These are phyloP conservation scores for Axea sp. DNA, from an alignment of 2,888 invertebrate genomes.

Conservation along the genomic window DNA sequence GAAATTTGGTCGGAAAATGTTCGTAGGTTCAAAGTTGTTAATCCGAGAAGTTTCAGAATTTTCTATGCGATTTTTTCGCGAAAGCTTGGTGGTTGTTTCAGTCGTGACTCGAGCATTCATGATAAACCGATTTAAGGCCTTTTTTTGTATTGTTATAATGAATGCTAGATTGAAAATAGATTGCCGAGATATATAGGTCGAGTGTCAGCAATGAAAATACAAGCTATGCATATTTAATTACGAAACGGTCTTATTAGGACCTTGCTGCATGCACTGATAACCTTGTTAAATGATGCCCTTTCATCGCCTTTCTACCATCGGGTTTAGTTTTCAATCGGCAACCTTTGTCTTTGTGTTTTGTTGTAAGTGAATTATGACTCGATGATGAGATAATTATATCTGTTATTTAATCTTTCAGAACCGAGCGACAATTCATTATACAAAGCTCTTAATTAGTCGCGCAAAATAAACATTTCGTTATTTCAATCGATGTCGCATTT, in stretches of 20 bases:
- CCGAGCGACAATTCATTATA: too few species aligned
- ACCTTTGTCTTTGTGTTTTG: conserved; percentile 25
- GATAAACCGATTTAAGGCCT: conserved; percentile 25
- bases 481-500: too few species aligned
- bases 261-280: conserved; percentile 54
- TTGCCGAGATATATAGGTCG: conserved; percentile 47
- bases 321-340: conserved; percentile 25
- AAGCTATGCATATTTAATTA: conserved; percentile 54
- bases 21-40: too few species aligned
- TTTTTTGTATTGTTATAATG: conserved; percentile 41
- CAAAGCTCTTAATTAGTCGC: too few species aligned
- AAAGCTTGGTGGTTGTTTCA: conserved; percentile 17
- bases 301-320: conserved; percentile 53
- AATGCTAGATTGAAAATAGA: conserved; percentile 56
- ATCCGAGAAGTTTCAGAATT: too few species aligned
- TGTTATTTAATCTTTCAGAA: too few species aligned
- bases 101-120: conserved; percentile 39
- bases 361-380: too few species aligned
- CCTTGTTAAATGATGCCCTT: conserved; percentile 58
- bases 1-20: too few species aligned
- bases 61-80: too few species aligned
- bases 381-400: too few species aligned
- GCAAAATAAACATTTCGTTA: too few species aligned
- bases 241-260: conserved; percentile 52
- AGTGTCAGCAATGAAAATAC: conserved; percentile 51